A percentile compares a stretch with the other conserved stretches of the same genome.
phyloP scores from a whole-genome alignment of 1,140 invertebrate genomes.

The Drosophila simulans region DNA sequence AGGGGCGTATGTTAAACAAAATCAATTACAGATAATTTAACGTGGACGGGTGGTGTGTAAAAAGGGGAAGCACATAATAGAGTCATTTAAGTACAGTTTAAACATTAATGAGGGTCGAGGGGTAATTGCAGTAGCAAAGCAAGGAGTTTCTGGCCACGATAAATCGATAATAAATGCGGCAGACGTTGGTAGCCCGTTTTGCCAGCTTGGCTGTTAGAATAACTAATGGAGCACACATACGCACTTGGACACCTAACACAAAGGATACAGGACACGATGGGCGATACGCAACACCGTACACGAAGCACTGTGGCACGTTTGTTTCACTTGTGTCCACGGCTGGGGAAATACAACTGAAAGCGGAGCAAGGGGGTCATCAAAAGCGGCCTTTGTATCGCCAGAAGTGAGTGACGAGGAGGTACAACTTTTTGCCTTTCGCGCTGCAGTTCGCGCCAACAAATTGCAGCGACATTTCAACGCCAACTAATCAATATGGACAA shows the following conservation, averaged over 20 bases:
- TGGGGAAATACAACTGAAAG: conserved; percentile 53
- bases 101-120: conserved; percentile 64
- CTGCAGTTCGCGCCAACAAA: conserved; percentile 68
- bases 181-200: conserved; percentile 19
- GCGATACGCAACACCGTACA: conserved; percentile 21
- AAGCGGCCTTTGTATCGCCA: conserved; percentile 4
- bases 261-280: conserved; percentile 20
- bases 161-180: conserved; percentile 75
- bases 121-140: conserved; percentile 32
- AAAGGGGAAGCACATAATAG: conserved; percentile 45
- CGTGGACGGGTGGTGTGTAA: conserved; percentile 12
- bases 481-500: conserved; percentile 78
- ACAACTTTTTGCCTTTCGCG: conserved; percentile 29
- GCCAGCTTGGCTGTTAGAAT: conserved; percentile 29
- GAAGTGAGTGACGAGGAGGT: neutral
- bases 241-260: conserved; percentile 38
- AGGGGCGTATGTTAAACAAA: conserved; percentile 66
- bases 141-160: conserved; percentile 31
- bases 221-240: conserved; percentile 49
- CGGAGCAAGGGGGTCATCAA: conserved; percentile 12
- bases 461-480: conserved; percentile 75
- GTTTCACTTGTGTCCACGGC: conserved; percentile 45
- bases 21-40: conserved; percentile 82
- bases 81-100: conserved; percentile 77
- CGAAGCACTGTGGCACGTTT: conserved; percentile 11